Percentiles rank a stretch among this genome's conserved stretches.
phyloP scores from a whole-genome alignment of 2,113 vertebrate genomes.

The Apodemus sylvaticus region DNA sequence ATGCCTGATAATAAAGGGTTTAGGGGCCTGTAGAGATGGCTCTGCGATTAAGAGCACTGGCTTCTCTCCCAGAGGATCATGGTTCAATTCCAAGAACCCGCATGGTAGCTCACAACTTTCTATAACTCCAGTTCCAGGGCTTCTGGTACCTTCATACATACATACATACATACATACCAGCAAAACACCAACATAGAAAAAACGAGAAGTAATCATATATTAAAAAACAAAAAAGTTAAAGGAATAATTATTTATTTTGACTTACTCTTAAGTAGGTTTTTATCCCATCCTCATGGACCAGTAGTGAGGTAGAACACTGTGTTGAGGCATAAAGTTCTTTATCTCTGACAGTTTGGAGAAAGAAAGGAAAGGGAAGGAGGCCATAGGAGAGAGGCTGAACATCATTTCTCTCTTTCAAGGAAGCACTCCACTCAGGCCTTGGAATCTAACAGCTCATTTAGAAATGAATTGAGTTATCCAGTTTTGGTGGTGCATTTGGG shows the following conservation, averaged over 20 bases:
- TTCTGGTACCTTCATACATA: neutral
- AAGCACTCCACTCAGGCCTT: neutral
- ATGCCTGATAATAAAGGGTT: neutral
- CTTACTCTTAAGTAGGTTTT: neutral
- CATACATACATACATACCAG: neutral
- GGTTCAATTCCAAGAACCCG: neutral
- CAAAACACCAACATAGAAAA: neutral
- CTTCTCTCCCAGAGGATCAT: neutral
- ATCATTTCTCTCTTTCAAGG: neutral
- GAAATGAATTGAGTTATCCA: neutral
- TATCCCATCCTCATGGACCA: neutral
- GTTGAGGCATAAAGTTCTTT: neutral
- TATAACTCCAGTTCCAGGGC: neutral
- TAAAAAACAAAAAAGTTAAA: neutral
- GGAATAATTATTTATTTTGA: neutral
- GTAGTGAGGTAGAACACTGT: neutral
- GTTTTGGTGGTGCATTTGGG: neutral
- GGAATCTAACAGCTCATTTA: neutral
- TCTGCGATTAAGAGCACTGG: neutral
- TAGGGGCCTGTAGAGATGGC: neutral
- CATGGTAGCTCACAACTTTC: neutral
- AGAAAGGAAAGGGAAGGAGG: neutral
- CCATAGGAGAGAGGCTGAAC: neutral
- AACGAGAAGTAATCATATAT: neutral
- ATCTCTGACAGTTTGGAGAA: neutral